Evolutionary conservation across 2,797 vertebrate genomes (phyloP), one percentile per base, ranked within the genome.

Genomic region (Peromyscus melanophrys): DNA sequence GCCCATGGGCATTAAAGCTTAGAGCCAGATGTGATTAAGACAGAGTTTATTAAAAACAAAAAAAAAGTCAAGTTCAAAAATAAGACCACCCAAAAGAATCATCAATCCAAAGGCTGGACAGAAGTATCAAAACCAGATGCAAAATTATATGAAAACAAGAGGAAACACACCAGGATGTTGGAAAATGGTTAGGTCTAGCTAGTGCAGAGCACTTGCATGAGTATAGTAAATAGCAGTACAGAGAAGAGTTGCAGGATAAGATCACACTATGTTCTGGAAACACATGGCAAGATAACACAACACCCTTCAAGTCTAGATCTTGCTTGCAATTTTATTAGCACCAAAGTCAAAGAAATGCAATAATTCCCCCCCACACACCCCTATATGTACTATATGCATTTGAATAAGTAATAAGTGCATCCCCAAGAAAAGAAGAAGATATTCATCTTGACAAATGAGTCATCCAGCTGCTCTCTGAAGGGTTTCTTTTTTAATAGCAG

Each of bases 51-150:
- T 11, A 40, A 75, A 75, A 29, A 27, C 13, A n/a, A 90, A 93
- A 27, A 43, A 63, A 90, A 93, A 90, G 14, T 65, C 0, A 67
- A 95, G 14, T 78, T 93, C 29, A 94, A 90, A 49, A 90, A 67
- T 6, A 86, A 92, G 31, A 59, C 0, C 17, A 63, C 57, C 4
- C 29, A 86, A 49, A 91, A 90, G 73, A 91, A 92, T 82, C 46
- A 73, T 52, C 13, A 80, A 52, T 12, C 11, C 6, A 63, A 96
- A 96, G 11, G 0, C 23, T 82, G 71, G 0, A 17, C 1, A 43
- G 3, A 87, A 85, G 89, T 8, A 89, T 9, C 19, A 67, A 94
- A 90, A 57, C 34, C 19, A 85, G 31, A 21, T 69, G 14, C 63
- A 59, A 75, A 80, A n/a, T 92, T 84, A 78, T 6, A 0, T 31